Evolutionary conservation across 2,888 invertebrate genomes (phyloP).

Genomic region (Agonopterix heracliana): DNA sequence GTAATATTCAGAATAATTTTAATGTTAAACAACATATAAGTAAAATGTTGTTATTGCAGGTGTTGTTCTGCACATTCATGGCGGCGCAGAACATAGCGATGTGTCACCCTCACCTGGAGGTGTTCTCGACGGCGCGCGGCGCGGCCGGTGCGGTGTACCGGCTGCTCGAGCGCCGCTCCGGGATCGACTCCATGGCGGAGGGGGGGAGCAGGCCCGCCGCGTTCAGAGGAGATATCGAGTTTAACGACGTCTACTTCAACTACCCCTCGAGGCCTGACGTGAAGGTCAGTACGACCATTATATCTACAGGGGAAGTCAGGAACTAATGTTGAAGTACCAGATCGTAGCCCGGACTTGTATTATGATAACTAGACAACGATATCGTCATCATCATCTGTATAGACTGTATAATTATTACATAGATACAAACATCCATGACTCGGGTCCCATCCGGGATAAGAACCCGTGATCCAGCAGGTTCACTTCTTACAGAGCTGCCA

Average conservation of each 20-base stretch:
- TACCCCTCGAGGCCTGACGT: slow-evolving; percentile 88
- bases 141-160: slow-evolving; percentile 83
- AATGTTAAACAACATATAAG: no score
- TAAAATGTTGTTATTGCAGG: no score
- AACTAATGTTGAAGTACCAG: no score
- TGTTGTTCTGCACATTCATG: slow-evolving; percentile 84
- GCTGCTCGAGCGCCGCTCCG: slow-evolving; percentile 78
- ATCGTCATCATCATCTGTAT: no score
- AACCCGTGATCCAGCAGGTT: neutral
- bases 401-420: no score
- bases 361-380: no score
- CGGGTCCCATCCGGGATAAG: no score
- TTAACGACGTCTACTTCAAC: slow-evolving; percentile 82
- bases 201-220: slow-evolving; percentile 67
- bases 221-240: slow-evolving; percentile 80
- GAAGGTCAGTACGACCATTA: slow-evolving; percentile 57
- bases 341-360: no score
- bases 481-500: no score
- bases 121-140: slow-evolving; percentile 82
- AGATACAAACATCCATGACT: no score
- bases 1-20: no score
- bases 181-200: slow-evolving; percentile 40
- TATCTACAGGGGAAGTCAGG: neutral
- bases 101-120: slow-evolving; percentile 84
- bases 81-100: slow-evolving; percentile 86